Evolutionary conservation across 2,888 invertebrate species (phyloP), one percentile per base, ranked within the genome.

Genomic region (Zonitis immaculata): DNA sequence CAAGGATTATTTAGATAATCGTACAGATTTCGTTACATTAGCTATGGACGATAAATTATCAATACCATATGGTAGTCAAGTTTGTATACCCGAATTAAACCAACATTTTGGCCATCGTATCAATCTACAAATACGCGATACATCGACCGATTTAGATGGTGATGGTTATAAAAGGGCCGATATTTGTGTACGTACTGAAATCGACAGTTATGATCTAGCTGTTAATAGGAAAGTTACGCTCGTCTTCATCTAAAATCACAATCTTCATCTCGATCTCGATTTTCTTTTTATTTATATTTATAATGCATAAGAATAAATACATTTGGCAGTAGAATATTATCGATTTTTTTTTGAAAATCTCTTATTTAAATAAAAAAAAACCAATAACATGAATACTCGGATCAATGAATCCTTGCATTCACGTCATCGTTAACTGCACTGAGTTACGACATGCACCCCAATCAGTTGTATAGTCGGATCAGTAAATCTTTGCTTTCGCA

Each of bases 1-100:
- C 45, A 51, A 80, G 80, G 79, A 80, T 64, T 80, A 74, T 54
- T 63, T 80, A 16, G 80, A 80, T 57, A 77, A 76, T 42, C 71
- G 80, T 39, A 66, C 68, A 0, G 70, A 73, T 16, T 80, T 73
- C 56, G 78, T 80, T 9, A 80, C 80, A 0, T 63, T 77, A 6
- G 73, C 79, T 1, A 79, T 80, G 77, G 80, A 80, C 55, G 70
- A 72, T 26, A 66, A 70, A 32, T 64, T 78, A 7, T 66, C 70
- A 20, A 67, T 79, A 30, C 69, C 73, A 0, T 80, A 80, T 52
- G 79, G 78, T 0, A 75, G 78, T 0, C 66, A 66, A 46, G 67
- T 78, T 6, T 80, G 80, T 59, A 76, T 79, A 56, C 79, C 79
- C 6, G 78, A 80, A 65, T 59, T 80, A 28, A 80, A 80, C 57